Percentiles rank a stretch among this genome's conserved stretches.
phyloP scores from a whole-genome alignment of 1,140 invertebrate species.

The Tetragnatha versicolor region DNA sequence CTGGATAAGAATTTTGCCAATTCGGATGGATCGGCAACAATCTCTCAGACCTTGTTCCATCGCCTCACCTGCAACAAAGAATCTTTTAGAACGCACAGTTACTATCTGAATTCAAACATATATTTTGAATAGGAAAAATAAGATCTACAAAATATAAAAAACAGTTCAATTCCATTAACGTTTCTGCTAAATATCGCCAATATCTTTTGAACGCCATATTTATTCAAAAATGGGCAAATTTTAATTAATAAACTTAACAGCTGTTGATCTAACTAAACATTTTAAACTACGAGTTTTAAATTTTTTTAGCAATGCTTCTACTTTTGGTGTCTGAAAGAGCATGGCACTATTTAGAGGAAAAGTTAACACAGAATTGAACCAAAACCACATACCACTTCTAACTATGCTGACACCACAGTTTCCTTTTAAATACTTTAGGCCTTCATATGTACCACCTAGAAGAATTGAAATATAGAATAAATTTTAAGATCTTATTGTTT shows the following conservation, averaged over 20 bases:
- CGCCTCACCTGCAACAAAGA: constrained; percentile 80
- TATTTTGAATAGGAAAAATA: background rate
- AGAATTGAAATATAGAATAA: too few species aligned
- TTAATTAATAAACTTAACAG: too few species aligned
- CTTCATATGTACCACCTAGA: constrained; percentile 79
- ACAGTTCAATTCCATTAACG: background rate
- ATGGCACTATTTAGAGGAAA: too few species aligned
- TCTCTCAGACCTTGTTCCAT: constrained; percentile 97
- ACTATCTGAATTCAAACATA: too few species aligned
- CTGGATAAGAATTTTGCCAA: constrained; percentile 98
- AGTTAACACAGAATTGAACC: too few species aligned
- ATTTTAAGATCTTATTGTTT: too few species aligned
- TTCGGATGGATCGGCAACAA: constrained; percentile 96
- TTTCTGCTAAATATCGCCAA: background rate
- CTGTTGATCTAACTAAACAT: too few species aligned
- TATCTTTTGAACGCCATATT: background rate
- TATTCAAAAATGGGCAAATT: background rate
- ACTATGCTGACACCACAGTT: constrained; percentile 99
- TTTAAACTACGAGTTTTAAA: too few species aligned
- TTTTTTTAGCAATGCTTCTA: too few species aligned
- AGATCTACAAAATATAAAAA: background rate
- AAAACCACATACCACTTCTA: constrained; percentile 71
- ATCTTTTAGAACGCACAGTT: too few species aligned
- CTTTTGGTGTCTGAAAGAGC: too few species aligned
- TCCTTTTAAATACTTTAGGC: constrained; percentile 91